Base-by-base conservation (phyloP, 1,140 invertebrate genomes). In the Drosophila pachea region DNA sequence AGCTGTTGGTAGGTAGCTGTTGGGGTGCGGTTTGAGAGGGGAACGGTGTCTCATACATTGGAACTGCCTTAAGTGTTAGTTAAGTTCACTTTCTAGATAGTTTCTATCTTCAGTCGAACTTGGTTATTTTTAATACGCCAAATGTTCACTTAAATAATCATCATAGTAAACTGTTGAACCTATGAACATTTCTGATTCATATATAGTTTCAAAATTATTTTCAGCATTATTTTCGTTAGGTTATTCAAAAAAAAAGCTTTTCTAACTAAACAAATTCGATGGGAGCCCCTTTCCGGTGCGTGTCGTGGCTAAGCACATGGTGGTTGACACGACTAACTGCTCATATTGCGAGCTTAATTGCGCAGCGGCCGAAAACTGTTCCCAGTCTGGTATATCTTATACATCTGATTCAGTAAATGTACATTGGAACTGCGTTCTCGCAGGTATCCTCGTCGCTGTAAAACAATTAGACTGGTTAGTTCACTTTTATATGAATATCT, bases 371-470 rank as follows among this genome's bases (percentile, higher is more conserved):
- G 22, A 7, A 8, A 12, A 22, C 7, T 36, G 14, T 11, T 5
- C 31, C 35, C 22, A 22, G 22, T 1, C 22, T 22, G n/a, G n/a
- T n/a, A n/a, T 22, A 22, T 22, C 22, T 22, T 22, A 22, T 22
- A 22, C 22, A 2, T 22, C 22, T 22, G 22, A n/a, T 47, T 82
- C 54, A 87, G 11, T 74, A 87, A 40, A 71, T 65, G 5, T 58
- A 77, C 55, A 87, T 65, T 2, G 79, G 84, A 12, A 87, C 74
- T 0, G 84, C 79, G 16, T 79, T 87, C 6, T 87, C 82, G 14
- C 65, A 66, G n/a, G 76, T 75, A 9, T 86, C 84, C n/a, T 87
- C 84, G 31, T 84, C 84, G 22, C 84, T 87, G 9, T 12, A 32
- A 63, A 9, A 9, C 6, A 40, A 33, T 42, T 8, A 5, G 12